Conservation (phyloP, 2,113 vertebrate genomes). For the Zosterops hypoxanthus region DNA sequence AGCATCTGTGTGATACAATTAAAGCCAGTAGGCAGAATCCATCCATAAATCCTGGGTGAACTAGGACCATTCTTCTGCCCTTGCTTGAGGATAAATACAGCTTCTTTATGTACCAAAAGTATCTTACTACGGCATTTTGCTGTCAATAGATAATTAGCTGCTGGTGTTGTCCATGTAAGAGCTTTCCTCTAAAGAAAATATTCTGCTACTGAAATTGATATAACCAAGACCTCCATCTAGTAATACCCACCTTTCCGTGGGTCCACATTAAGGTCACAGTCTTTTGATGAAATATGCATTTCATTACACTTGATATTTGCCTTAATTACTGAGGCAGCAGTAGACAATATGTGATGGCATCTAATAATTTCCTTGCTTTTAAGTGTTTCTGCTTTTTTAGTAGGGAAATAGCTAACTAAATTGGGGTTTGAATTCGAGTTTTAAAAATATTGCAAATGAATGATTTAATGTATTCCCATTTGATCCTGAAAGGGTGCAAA, state of each 20-base stretch:
- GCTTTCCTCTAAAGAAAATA: background rate
- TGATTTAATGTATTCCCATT: background rate
- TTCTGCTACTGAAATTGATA: background rate
- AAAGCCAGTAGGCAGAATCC: conserved; percentile 19
- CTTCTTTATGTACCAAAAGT: background rate
- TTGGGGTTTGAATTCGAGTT: background rate
- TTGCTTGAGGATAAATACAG: conserved; percentile 5
- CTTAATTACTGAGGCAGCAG: background rate
- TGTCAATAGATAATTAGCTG: conserved; percentile 24
- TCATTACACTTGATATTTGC: conserved; percentile 21
- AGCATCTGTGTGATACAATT: conserved; percentile 32
- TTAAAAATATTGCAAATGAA: background rate
- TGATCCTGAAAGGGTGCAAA: background rate
- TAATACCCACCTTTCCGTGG: background rate
- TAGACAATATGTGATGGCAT: background rate
- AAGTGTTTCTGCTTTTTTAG: conserved; percentile 23
- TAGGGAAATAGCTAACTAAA: conserved; percentile 13
- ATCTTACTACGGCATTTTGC: background rate
- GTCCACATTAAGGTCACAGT: background rate
- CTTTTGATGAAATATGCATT: conserved; percentile 6
- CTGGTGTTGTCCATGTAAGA: background rate
- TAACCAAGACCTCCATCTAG: background rate
- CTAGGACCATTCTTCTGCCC: conserved; percentile 8
- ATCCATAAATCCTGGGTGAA: conserved; percentile 40
- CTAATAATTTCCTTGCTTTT: conserved; percentile 38